Conservation (phyloP, 2,797 vertebrate genomes). For the Hoplostethus mediterraneus region DNA sequence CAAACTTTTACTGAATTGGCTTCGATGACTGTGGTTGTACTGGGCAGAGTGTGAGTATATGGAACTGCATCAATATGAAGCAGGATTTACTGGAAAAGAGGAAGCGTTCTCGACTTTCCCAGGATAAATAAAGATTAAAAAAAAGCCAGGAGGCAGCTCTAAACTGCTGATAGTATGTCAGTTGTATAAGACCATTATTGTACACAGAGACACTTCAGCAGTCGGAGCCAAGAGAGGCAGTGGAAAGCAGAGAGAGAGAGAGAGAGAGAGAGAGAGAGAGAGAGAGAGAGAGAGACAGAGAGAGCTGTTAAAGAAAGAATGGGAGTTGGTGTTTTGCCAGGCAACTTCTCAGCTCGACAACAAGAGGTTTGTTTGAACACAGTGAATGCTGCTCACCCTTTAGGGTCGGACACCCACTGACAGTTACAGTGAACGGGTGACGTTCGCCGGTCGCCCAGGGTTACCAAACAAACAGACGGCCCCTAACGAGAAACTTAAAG, state of each 20-base stretch:
- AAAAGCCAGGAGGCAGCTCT: background rate
- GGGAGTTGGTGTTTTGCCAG: conserved; percentile 2
- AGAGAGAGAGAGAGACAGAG: conserved; percentile 5
- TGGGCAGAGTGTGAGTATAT: too few relatives aligned
- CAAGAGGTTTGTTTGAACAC: conserved; percentile 28
- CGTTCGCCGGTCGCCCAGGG: conserved; percentile 32
- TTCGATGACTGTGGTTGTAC: too few relatives aligned
- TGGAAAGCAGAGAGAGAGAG: background rate
- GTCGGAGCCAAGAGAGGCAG: background rate
- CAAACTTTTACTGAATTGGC: background rate
- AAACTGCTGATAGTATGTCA: too few relatives aligned
- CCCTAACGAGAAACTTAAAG: conserved; percentile 14
- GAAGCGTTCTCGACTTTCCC: too few relatives aligned
- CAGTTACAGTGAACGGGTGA: background rate
- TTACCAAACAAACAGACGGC: conserved; percentile 58
- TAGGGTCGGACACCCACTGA: background rate
- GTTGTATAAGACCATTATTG: too few relatives aligned
- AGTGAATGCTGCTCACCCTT: background rate
- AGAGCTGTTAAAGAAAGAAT: background rate
- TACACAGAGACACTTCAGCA: background rate
- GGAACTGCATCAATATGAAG: too few relatives aligned
- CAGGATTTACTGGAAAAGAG: too few relatives aligned
- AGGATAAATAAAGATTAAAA: too few relatives aligned
- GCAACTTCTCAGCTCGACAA: conserved; percentile 7
- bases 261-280: conserved; percentile 6